Conservation (phyloP, 1,140 invertebrate species). For the Cotesia glomerata region DNA sequence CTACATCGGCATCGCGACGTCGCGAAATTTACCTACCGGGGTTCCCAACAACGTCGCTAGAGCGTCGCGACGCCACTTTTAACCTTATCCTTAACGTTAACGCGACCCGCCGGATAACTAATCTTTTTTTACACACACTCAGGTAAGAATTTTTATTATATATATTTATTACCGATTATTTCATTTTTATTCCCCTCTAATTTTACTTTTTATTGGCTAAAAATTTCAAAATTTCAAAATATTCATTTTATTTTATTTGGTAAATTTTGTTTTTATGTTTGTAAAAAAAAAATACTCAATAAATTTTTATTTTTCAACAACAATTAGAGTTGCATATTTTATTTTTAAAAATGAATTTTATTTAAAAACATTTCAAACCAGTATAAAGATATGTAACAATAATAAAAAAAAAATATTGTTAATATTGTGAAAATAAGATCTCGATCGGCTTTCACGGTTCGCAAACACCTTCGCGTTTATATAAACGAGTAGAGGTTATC, state of each 20-base stretch:
- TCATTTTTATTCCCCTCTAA: neutral
- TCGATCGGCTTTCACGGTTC: neutral
- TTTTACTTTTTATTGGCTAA: neutral
- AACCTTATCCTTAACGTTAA: constrained; percentile 42
- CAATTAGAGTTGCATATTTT: neutral
- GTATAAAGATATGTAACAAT: no score
- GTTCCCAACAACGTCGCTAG: constrained; percentile 40
- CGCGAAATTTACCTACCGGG: neutral
- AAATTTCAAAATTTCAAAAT: no score
- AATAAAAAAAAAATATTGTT: neutral
- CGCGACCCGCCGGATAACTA: constrained; percentile 27
- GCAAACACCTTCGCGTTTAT: neutral
- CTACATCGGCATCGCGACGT: neutral
- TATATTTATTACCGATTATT: neutral
- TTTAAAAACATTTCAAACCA: no score
- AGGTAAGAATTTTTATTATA: neutral
- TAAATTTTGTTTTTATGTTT: no score
- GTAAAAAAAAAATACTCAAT: neutral
- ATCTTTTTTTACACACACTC: neutral
- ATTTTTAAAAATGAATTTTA: no score
- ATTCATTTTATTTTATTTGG: no score
- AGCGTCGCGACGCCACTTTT: constrained; percentile 55
- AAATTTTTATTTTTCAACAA: neutral
- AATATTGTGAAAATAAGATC: neutral
- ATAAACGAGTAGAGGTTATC: no score